A percentile compares a stretch with the other conserved stretches of the same genome.
Evolutionary conservation across 2,113 vertebrate genomes (phyloP).

Genomic region (Meriones unguiculatus): DNA sequence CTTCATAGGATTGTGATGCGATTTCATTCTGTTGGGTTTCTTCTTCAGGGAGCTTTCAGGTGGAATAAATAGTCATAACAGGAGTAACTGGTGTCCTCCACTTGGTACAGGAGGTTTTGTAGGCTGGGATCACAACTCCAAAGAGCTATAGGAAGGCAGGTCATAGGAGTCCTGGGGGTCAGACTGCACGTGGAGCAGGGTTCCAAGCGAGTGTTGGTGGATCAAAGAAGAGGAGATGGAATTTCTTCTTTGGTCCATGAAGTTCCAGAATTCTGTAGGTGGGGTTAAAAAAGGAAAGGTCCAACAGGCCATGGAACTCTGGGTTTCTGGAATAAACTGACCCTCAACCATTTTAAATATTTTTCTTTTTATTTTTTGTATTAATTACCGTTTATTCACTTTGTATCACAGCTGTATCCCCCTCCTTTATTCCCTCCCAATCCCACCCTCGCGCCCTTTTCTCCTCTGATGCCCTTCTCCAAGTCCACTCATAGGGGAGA

Average conservation of each 20-base stretch:
- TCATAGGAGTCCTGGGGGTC: background rate
- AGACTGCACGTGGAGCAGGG: background rate
- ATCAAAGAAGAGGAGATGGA: background rate
- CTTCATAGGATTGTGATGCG: background rate
- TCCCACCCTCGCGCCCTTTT: too few relatives aligned
- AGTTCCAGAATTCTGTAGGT: background rate
- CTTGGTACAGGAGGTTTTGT: background rate
- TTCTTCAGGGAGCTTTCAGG: background rate
- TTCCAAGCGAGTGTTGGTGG: background rate
- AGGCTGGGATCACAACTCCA: background rate
- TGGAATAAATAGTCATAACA: background rate
- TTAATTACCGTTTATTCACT: background rate
- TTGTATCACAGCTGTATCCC: too few relatives aligned
- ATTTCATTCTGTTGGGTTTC: background rate
- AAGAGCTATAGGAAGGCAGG: background rate
- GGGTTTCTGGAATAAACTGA: background rate
- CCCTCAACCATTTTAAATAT: background rate
- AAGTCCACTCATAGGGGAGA: too few relatives aligned
- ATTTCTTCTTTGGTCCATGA: background rate
- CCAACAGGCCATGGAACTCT: background rate
- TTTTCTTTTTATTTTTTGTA: background rate
- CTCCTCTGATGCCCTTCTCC: too few relatives aligned
- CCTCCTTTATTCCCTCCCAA: too few relatives aligned
- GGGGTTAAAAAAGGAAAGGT: background rate
- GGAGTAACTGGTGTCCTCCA: background rate